Evolutionary conservation across 2,797 vertebrate genomes (phyloP).

Genomic region (Synanceia verrucosa): DNA sequence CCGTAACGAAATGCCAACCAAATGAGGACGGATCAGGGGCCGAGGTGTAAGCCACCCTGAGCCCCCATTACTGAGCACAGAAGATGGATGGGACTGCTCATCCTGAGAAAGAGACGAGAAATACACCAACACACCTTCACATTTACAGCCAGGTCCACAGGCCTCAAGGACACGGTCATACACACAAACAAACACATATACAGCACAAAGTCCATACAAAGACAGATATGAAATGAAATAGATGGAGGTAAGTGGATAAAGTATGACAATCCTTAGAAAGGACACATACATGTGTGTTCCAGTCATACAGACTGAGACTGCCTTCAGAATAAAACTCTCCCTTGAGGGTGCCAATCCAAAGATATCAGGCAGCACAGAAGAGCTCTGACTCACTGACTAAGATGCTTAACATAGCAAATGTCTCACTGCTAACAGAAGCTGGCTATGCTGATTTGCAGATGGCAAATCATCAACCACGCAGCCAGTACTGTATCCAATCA

Average conservation of each 20-base stretch:
- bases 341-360: conserved; percentile 28
- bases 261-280: conserved; percentile 10
- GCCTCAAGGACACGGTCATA: conserved; percentile 57
- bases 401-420: conserved; percentile 45
- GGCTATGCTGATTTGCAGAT: conserved; percentile 59
- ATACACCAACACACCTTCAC: conserved; percentile 44
- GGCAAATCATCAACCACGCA: conserved; percentile 42
- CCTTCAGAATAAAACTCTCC: conserved; percentile 26
- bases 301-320: conserved; percentile 11
- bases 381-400: conserved; percentile 30
- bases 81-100: conserved; percentile 81
- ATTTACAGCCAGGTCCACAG: conserved; percentile 23
- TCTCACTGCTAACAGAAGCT: conserved; percentile 37
- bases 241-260: conserved; percentile 33
- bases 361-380: conserved; percentile 42
- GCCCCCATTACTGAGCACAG: conserved; percentile 77
- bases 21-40: conserved; percentile 86
- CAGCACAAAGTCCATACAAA: conserved; percentile 3
- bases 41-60: conserved; percentile 73
- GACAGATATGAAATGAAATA: conserved; percentile 10
- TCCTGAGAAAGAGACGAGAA: conserved; percentile 47
- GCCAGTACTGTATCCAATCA: conserved; percentile 34
- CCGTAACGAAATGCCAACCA: conserved; percentile 83
- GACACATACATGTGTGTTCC: not conserved
- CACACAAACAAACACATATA: conserved; percentile 27